Percentiles rank a stretch among this genome's conserved stretches.
Evolutionary conservation across 2,113 vertebrate genomes (phyloP).

Genomic region (Prolemur simus): DNA sequence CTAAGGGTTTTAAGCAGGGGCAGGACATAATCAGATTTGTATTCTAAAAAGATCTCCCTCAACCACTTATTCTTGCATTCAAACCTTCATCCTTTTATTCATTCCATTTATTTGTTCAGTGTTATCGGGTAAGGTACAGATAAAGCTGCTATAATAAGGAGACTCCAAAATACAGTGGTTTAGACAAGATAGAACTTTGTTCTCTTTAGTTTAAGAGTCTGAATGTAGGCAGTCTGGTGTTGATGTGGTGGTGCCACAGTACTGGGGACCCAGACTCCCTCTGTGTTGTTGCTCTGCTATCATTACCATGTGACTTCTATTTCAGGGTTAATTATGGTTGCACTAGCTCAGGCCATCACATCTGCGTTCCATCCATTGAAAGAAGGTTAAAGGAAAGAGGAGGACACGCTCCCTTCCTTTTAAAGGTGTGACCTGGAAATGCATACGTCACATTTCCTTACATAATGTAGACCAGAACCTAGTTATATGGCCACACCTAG

Average conservation of each 20-base stretch:
- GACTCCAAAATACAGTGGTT: background rate
- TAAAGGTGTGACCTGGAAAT: background rate
- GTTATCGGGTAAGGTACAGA: background rate
- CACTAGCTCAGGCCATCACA: background rate
- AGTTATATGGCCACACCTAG: background rate
- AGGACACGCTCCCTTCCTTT: background rate
- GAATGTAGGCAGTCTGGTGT: background rate
- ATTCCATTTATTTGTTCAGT: background rate
- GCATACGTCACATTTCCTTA: background rate
- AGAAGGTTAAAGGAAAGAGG: background rate
- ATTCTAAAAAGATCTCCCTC: background rate
- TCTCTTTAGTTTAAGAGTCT: background rate
- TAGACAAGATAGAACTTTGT: background rate
- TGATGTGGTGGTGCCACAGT: background rate
- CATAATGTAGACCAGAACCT: background rate
- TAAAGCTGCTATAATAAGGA: background rate
- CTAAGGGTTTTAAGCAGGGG: background rate
- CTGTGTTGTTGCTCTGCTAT: background rate
- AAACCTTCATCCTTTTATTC: background rate
- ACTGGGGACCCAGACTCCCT: background rate
- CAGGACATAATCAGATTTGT: background rate
- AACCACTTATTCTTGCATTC: background rate
- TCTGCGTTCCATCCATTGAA: background rate
- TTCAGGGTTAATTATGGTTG: background rate
- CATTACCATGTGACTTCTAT: background rate